A percentile compares a stretch with the other conserved stretches of the same genome.
Conservation (phyloP, 2,797 vertebrate genomes). For the Adrianichthys oophorus region DNA sequence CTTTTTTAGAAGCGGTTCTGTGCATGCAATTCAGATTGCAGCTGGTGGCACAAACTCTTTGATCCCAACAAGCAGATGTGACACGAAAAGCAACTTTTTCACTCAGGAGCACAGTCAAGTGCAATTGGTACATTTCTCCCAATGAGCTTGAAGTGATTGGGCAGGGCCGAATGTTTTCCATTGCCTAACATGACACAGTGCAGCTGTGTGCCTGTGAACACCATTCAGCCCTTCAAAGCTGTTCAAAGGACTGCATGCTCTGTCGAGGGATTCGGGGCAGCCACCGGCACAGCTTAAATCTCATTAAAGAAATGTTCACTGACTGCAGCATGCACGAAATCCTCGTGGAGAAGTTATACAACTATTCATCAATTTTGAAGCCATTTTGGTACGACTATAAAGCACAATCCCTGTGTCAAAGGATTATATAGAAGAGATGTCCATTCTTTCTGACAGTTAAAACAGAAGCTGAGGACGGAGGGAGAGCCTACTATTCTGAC, state of each 20-base stretch:
- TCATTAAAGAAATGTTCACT: constrained; percentile 59
- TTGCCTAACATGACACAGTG: constrained; percentile 62
- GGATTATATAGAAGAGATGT: constrained; percentile 5
- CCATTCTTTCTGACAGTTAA: constrained; percentile 8
- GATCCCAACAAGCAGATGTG: constrained; percentile 34
- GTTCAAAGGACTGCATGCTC: constrained; percentile 64
- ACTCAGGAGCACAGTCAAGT: constrained; percentile 23
- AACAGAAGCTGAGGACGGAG: constrained; percentile 7
- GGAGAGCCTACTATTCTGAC: constrained; percentile 24
- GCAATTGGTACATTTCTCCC: constrained; percentile 46
- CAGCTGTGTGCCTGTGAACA: constrained; percentile 60
- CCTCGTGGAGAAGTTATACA: constrained; percentile 31
- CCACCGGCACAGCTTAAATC: constrained; percentile 62
- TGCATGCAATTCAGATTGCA: constrained; percentile 11
- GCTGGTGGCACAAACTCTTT: constrained; percentile 19
- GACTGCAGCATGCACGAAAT: constrained; percentile 38
- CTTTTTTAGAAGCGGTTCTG: constrained; percentile 1
- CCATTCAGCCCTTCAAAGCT: constrained; percentile 48
- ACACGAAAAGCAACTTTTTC: constrained; percentile 49
- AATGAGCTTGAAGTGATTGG: constrained; percentile 42
- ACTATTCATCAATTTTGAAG: constrained; percentile 40
- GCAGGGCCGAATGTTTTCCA: constrained; percentile 43
- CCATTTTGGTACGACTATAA: constrained; percentile 24
- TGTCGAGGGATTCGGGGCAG: constrained; percentile 64
- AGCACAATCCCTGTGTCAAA: constrained; percentile 25